Percentiles rank a stretch among this genome's conserved stretches.
These are phyloP conservation scores for Hermaeophaga mercurialis DNA, from an alignment of 2,888 invertebrate genomes.

Conservation along the genomic window DNA sequence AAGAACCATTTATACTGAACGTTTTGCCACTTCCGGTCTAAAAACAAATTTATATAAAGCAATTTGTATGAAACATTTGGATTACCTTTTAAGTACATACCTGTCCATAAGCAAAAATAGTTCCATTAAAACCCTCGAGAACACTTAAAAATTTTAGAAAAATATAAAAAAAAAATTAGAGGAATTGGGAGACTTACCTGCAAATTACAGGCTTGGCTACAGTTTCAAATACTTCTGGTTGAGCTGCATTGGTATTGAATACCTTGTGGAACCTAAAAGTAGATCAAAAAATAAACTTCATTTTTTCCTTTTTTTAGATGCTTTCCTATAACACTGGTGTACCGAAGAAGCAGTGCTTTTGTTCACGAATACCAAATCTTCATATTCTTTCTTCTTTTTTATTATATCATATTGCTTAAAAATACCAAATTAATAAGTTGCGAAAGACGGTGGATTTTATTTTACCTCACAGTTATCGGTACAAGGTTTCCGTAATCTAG, in stretches of 20 bases:
- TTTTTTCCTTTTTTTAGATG: too few species aligned
- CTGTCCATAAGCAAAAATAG: constrained; percentile 64
- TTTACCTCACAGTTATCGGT: constrained; percentile 12
- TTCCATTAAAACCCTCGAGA: constrained; percentile 62
- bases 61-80: too few species aligned
- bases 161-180: constrained; percentile 5
- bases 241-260: constrained; percentile 55
- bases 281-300: too few species aligned
- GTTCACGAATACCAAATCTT: constrained; percentile 32
- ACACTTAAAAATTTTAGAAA: constrained; percentile 53
- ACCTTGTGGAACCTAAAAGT: constrained; percentile 59
- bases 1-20: constrained; percentile 60
- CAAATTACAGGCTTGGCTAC: constrained; percentile 60
- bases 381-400: constrained; percentile 29
- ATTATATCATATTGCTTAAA: constrained; percentile 37
- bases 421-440: neutral
- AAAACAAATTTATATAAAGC: constrained; percentile 27
- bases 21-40: constrained; percentile 65
- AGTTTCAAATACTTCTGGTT: constrained; percentile 56
- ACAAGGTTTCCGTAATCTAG: constrained; percentile 52
- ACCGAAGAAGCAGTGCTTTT: neutral
- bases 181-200: constrained; percentile 49
- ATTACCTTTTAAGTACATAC: constrained; percentile 49
- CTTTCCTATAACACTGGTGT: constrained; percentile 37
- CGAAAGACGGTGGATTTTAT: neutral